Base-by-base conservation (phyloP, 2,797 vertebrate genomes). In the Apogon talboti region DNA sequence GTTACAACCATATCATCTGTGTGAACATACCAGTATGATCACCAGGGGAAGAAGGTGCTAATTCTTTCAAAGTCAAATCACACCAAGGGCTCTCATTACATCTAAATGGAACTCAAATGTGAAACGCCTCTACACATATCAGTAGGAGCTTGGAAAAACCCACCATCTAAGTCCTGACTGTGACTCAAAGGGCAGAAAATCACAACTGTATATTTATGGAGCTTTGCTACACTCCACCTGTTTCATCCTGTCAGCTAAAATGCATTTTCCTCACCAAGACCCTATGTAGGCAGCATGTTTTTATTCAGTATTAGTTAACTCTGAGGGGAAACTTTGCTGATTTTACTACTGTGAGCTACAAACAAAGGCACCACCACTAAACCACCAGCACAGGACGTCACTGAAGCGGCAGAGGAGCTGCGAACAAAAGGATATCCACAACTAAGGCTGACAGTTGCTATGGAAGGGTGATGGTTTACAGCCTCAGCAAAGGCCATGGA, bases 401-500 rank as follows among this genome's bases (percentile, higher is more conserved):
- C 66, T 43, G 7, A 48, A 64, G 63, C 5, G 18, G 47, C n/a
- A 11, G 56, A 72, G 46, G 49, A 71, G 52, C 43, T 6, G 53
- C 52, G 62, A 74, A 90, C 87, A 89, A 89, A 84, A 46, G 69
- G 60, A 87, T 81, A 78, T 68, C 83, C 74, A 61, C 71, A 84
- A 77, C 62, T 56, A 54, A 16, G 71, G 72, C 66, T 7, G 63
- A 54, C 60, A 45, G 90, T 92, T 91, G 85, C 90, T 82, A 88
- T 82, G 87, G 88, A 68, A 63, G 61, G 50, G 55, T 16, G 50
- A 70, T 63, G 80, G 86, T 92, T 91, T 92, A 91, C 71, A 60
- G 77, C 72, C 63, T 52, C 60, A 11, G 71, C 59, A 88, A 85
- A 90, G 82, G 83, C 78, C 70, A 63, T 18, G 33, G 71, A 86